Evolutionary conservation across 2,797 vertebrate genomes (phyloP).

Genomic region (Protonibea diacanthus): DNA sequence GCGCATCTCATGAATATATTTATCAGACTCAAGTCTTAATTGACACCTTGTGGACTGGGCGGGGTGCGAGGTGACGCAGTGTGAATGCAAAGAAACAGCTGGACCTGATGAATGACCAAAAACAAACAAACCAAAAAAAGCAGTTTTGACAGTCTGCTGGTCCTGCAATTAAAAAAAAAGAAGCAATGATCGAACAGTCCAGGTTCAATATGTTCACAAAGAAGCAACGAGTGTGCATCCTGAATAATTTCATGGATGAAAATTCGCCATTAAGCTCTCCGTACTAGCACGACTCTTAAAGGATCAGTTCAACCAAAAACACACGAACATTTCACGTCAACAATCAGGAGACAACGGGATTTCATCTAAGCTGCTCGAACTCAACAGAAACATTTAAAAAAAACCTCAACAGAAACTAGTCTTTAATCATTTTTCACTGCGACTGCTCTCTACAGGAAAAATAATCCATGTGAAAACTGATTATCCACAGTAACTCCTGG

Average conservation of each 20-base stretch:
- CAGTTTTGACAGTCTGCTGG: neutral
- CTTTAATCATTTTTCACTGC: neutral
- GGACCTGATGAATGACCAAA: neutral
- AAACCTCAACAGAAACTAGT: too few relatives aligned
- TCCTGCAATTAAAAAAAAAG: neutral
- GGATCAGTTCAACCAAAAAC: neutral
- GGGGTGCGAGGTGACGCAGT: neutral
- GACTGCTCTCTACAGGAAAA: too few relatives aligned
- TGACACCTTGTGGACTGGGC: constrained; percentile 39
- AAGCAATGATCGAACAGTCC: neutral
- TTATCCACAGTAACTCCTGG: neutral
- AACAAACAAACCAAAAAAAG: neutral
- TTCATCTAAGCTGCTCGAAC: neutral
- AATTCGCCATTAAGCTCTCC: neutral
- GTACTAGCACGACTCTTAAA: neutral
- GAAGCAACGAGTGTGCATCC: neutral
- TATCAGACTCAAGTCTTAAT: constrained; percentile 45
- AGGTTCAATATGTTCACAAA: neutral
- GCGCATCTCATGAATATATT: constrained; percentile 55
- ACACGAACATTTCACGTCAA: neutral
- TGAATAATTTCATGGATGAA: neutral
- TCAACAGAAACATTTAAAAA: neutral
- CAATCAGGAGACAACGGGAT: too few relatives aligned
- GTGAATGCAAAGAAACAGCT: constrained; percentile 37
- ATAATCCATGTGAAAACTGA: neutral